Base-by-base conservation (phyloP, 1,140 invertebrate species). In the Trissolcus basalis region DNA sequence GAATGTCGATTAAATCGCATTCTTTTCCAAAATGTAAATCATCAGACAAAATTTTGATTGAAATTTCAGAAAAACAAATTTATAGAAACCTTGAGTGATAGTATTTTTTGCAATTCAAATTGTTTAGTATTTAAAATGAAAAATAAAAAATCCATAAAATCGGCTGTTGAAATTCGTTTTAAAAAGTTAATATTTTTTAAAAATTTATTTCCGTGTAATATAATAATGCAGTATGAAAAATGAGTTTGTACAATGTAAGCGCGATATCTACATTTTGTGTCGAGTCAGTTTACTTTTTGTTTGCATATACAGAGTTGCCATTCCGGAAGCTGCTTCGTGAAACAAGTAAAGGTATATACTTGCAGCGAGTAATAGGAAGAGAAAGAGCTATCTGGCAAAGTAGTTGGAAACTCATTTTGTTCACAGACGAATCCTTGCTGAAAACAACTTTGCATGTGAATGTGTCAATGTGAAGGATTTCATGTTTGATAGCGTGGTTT, bases 381-480 rank as follows among this genome's bases (percentile, higher is more conserved):
- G 61, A 65, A 68, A 61, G 63, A 74, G 71, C 61, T 63, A 74
- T 74, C 63, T 33, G 5, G 33, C 48, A 56, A 76, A 76, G 72
- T 76, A 76, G 65, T 76, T 54, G 72, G 56, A 76, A 76, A 76
- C 59, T 76, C 72, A 65, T 76, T 69, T 59, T 47, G 60, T 70
- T 64, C 64, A 65, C 60, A 65, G 54, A 65, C 59, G 32, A 58
- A 64, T 69, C 64, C 64, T 32, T 11, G 49, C 45, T 2, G 11
- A 65, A 16, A 59, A 69, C 35, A 50, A 41, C 16, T 69, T 76
- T 63, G 65, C 65, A 76, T 63, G 60, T 50, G 60, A 76, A 64
- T 69, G 72, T 65, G 72, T 63, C 53, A 76, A 69, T 76, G 54
- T 39, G 54, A 65, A 49, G 60, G 72, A 76, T 50, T 69, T 64